phyloP scores from a whole-genome alignment of 2,113 vertebrate species.

The Dromas ardeola region DNA sequence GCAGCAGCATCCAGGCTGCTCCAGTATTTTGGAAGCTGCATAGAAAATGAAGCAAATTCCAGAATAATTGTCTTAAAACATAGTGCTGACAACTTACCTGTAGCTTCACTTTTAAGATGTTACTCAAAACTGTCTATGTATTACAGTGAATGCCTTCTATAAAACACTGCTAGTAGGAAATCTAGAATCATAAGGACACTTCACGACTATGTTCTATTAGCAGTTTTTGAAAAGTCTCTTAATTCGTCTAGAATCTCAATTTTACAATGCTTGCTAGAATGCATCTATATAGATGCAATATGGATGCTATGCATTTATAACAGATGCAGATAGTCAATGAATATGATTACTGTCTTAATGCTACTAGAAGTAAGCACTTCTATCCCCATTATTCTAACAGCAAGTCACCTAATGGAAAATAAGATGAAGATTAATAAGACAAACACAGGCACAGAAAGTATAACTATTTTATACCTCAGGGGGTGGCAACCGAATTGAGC shows the following conservation, averaged over 20 bases:
- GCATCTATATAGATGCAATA: neutral
- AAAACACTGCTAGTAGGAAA: neutral
- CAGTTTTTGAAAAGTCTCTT: neutral
- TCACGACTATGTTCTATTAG: neutral
- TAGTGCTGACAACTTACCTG: neutral
- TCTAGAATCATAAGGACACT: neutral
- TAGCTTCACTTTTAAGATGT: neutral
- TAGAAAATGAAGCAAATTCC: neutral
- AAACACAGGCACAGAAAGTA: neutral
- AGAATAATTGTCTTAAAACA: neutral
- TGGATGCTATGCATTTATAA: neutral
- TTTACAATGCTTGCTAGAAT: neutral
- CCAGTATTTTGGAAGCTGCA: neutral
- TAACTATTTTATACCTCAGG: constrained; percentile 70
- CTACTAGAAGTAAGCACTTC: neutral
- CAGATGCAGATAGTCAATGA: neutral
- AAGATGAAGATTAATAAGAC: neutral
- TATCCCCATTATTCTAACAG: neutral
- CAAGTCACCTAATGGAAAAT: neutral
- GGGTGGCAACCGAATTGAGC: constrained; percentile 78
- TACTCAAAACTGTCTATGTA: neutral
- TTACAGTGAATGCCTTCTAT: neutral
- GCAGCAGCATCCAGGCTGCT: neutral
- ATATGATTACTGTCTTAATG: neutral
- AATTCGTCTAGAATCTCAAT: neutral